A percentile compares a stretch with the other conserved stretches of the same genome.
phyloP scores from a whole-genome alignment of 2,113 vertebrate genomes.

The Lathamus discolor region DNA sequence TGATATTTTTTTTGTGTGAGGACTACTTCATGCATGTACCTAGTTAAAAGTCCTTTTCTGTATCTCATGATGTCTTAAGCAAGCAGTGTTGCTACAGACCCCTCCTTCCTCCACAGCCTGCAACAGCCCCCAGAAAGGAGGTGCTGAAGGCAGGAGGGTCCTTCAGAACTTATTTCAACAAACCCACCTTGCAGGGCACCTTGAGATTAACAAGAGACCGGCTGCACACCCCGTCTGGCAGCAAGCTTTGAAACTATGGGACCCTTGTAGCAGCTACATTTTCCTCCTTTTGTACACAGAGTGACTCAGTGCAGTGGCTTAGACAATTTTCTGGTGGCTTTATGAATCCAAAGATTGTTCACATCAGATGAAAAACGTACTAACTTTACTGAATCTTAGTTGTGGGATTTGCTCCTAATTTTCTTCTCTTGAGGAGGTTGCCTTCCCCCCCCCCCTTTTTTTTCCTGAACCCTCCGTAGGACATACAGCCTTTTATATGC shows the following conservation, averaged over 20 bases:
- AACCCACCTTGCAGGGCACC: neutral
- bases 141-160: neutral
- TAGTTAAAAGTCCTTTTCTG: neutral
- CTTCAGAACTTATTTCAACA: neutral
- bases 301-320: constrained; percentile 4
- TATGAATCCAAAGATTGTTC: constrained; percentile 42
- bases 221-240: fast-evolving
- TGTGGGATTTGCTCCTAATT: constrained; percentile 76
- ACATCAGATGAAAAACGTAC: constrained; percentile 72
- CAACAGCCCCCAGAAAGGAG: neutral
- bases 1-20: neutral
- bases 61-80: neutral
- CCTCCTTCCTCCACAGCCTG: neutral
- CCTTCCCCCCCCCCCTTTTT: constrained; percentile 18
- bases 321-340: constrained; percentile 59
- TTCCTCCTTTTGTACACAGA: neutral
- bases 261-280: neutral
- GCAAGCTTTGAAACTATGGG: neutral
- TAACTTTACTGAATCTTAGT: constrained; percentile 69
- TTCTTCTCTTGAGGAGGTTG: constrained; percentile 70
- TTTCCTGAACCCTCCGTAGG: constrained; percentile 62
- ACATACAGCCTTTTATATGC: constrained; percentile 80
- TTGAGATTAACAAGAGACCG: neutral
- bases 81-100: neutral
- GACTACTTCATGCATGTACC: neutral